A percentile compares a stretch with the other conserved stretches of the same genome.
Conservation (phyloP, 2,888 invertebrate genomes). For the Pristionchus fissidentatus region DNA sequence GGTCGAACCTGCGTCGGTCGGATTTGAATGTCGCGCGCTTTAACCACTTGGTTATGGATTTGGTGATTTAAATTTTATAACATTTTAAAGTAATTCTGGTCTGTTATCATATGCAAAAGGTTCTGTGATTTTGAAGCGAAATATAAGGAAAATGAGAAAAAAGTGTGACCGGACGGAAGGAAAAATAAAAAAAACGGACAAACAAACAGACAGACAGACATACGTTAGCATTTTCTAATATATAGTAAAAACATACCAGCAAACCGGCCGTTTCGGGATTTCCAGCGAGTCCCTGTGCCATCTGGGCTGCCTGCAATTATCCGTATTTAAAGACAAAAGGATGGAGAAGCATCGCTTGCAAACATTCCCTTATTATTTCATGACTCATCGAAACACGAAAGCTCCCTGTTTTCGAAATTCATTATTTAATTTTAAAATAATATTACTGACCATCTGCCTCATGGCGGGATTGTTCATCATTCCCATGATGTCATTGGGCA, state of each 20-base stretch:
- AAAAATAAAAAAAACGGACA: neutral
- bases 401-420: neutral
- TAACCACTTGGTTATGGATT: too few relatives aligned
- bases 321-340: too few relatives aligned
- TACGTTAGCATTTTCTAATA: too few relatives aligned
- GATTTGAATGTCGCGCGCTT: too few relatives aligned
- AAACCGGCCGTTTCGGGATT: conserved; percentile 19
- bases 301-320: conserved; percentile 25
- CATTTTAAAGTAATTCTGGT: too few relatives aligned
- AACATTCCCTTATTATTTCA: neutral
- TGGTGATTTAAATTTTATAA: too few relatives aligned
- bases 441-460: conserved; percentile 18
- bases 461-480: conserved; percentile 31
- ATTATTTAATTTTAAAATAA: neutral
- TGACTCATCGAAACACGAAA: neutral
- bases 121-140: too few relatives aligned
- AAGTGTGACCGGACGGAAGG: neutral
- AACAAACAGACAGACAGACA: too few relatives aligned
- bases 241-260: neutral
- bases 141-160: neutral
- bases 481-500: conserved; percentile 1
- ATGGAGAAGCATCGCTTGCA: neutral
- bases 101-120: too few relatives aligned
- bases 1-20: too few relatives aligned
- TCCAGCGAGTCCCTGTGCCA: conserved; percentile 34